phyloP scores from a whole-genome alignment of 2,113 vertebrate genomes.

The Bubo bubo region DNA sequence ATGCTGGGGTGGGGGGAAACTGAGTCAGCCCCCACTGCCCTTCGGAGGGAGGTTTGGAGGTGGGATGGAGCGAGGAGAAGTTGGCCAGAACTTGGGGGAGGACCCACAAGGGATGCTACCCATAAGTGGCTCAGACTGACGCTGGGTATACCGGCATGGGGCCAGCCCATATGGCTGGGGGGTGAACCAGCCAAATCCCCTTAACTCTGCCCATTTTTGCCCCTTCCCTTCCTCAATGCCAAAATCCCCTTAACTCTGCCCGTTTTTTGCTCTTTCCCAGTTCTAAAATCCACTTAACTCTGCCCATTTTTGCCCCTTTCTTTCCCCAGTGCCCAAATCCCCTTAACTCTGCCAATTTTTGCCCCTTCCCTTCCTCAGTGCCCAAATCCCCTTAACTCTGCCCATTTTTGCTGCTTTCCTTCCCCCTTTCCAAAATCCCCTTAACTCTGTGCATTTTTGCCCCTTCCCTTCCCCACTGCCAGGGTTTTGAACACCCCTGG shows the following conservation, averaged over 20 bases:
- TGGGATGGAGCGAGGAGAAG: not conserved
- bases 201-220: not conserved
- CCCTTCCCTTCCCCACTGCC: not conserved
- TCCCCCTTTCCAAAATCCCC: not conserved
- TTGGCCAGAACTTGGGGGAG: fast-evolving
- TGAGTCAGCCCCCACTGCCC: not conserved
- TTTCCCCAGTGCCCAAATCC: not conserved
- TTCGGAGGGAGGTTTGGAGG: not conserved
- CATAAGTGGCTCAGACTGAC: not conserved
- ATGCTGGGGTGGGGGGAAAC: not conserved
- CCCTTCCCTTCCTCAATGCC: fast-evolving
- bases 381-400: not conserved
- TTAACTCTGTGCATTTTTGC: not conserved
- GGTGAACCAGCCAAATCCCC: not conserved
- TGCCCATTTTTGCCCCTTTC: not conserved
- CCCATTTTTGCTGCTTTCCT: not conserved
- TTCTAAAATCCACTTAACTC: not conserved
- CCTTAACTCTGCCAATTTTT: not conserved
- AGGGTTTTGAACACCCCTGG: not conserved
- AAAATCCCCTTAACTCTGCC: not conserved
- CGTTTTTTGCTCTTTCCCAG: not conserved
- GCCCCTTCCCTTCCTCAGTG: fast-evolving
- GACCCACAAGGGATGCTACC: not conserved
- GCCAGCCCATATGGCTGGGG: not conserved
- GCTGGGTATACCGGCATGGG: fast-evolving